A percentile compares a stretch with the other conserved stretches of the same genome.
phyloP scores from a whole-genome alignment of 2,113 vertebrate genomes.

The Phainopepla nitens region DNA sequence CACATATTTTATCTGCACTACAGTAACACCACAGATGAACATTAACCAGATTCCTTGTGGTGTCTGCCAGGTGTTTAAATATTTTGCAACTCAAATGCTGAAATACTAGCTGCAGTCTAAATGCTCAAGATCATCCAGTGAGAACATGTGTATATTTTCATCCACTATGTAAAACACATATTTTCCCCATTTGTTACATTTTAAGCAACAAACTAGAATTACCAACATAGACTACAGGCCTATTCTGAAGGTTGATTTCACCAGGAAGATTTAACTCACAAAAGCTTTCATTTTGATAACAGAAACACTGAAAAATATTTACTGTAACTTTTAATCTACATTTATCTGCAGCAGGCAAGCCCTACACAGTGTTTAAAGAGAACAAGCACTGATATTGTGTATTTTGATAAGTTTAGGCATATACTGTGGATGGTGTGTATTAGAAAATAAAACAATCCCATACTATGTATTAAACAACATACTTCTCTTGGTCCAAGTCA shows the following conservation, averaged over 20 bases:
- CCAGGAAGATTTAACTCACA: background rate
- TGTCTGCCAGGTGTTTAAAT: constrained; percentile 27
- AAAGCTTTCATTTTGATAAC: background rate
- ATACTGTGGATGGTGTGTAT: background rate
- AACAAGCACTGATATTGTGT: background rate
- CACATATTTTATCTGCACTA: background rate
- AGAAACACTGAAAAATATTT: background rate
- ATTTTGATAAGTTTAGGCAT: background rate
- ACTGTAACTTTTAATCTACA: background rate
- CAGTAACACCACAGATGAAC: background rate
- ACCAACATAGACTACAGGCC: background rate
- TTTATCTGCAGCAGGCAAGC: background rate
- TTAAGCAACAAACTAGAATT: background rate
- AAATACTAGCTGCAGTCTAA: background rate
- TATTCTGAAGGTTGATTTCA: background rate
- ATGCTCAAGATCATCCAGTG: background rate
- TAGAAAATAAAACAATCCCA: background rate
- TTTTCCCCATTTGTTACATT: background rate
- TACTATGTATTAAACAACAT: background rate
- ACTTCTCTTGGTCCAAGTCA: background rate
- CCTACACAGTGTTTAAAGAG: background rate
- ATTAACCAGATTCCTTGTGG: constrained; percentile 29
- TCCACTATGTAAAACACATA: background rate
- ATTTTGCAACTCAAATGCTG: background rate
- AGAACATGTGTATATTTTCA: background rate